Base-by-base conservation (phyloP, 2,797 vertebrate genomes). In the Sebastes diploproa region DNA sequence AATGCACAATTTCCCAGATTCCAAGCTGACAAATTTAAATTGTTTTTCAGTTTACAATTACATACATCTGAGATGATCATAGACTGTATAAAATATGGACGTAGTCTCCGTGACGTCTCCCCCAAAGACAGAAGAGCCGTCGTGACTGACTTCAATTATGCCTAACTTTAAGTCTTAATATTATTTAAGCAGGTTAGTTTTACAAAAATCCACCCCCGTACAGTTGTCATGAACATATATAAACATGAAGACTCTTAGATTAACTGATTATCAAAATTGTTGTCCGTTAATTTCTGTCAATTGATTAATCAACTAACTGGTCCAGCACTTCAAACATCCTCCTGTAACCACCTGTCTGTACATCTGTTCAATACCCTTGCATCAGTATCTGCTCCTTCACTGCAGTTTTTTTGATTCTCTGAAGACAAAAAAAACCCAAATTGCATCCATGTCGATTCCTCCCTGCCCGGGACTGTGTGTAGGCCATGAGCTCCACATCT, bases 401-500 rank as follows among this genome's bases (percentile, higher is more conserved):
- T 52, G 36, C n/a, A 18, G 42, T 52, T 9, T 27, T 59, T 38
- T 74, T 62, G 30, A 52, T 61, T 71, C 73, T 59, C 14, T 42
- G 16, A 67, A 38, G 54, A 27, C 73, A 29, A 67, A 36, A 38
- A 73, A 66, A 11, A 0, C 0, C 12, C 8, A 16, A 63, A 61
- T 34, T 42, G 38, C 38, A 16, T 42, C 38, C 38, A 7, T 63
- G 61, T 55, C 56, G 61, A 73, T 77, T 91, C 84, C 83, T 85
- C 65, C 65, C 75, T 71, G 80, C 59, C 71, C 60, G 23, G 75
- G 86, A 73, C 81, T 71, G 52, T 83, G 82, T 77, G 83, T 69
- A 85, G 87, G 75, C 86, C 91, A 30, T 80, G 79, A 94, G 90
- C 90, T 88, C 80, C 90, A 96, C 96, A 96, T 96, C 95, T 96